Evolutionary conservation across 2,888 invertebrate genomes (phyloP), one percentile per base, ranked within the genome.

Genomic region (Diadegma fenestrale): DNA sequence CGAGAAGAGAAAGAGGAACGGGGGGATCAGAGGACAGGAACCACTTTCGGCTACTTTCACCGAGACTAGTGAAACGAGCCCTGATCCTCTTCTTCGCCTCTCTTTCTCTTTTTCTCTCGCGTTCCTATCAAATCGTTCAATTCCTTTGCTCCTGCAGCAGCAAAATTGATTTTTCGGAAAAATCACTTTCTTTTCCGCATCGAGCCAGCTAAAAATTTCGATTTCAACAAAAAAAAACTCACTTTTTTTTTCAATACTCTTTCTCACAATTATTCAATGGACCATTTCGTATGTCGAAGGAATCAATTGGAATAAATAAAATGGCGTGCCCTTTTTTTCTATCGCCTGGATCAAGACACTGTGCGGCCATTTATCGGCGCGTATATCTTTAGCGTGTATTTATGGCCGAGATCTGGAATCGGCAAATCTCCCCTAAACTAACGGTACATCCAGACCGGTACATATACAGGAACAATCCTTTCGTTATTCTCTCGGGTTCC

Each of bases 21-120:
- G 75, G 84, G 87, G 79, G 79, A 88, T 61, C 51, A 19, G 88
- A 88, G 87, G 88, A 87, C 89, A 87, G 90, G 90, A 91, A 91
- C 90, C 89, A 91, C 92, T 92, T 92, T 92, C 91, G 92, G 92
- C 88, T 78, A 89, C 90, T 90, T 90, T 90, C 90, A 89, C 90
- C 89, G 86, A 89, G 86, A 80, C 88, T 86, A 88, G 90, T 89
- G 89, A 89, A 90, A 90, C 87, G 88, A 86, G 83, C 88, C 88
- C 85, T 87, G 82, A 76, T 80, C 82, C 78, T 48, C 68, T 37
- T 54, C 26, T 80, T 61, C 45, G 54, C 22, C 54, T 71, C 71
- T 33, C 71, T 69, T 48, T 61, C 83, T 77, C 48, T 51, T 37
- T 81, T 58, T 72, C 79, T 77, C 79, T 77, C 79, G 19, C 61